These are phyloP conservation scores for Clarias laeviceps DNA, from an alignment of 2,797 vertebrate genomes.

Conservation along the genomic window DNA sequence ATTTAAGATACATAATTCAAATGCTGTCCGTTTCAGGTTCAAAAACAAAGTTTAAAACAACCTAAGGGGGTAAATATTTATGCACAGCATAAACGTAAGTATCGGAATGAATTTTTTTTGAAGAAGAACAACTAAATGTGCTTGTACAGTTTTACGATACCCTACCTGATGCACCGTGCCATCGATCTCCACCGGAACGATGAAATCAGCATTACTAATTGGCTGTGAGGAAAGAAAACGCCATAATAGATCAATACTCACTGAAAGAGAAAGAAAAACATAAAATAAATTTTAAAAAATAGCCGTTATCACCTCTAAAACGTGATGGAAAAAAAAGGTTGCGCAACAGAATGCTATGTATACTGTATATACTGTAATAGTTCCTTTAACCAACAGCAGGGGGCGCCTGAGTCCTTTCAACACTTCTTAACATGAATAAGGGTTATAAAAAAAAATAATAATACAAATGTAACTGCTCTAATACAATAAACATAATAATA, in stretches of 20 bases:
- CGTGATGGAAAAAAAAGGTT: not conserved
- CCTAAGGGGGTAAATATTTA: not conserved
- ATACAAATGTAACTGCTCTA: not conserved
- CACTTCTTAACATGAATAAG: not conserved
- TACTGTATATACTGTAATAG: not conserved
- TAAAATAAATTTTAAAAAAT: not conserved
- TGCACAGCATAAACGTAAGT: too few species aligned
- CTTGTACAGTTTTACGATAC: not conserved
- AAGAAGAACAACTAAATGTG: not conserved
- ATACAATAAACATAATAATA: not conserved
- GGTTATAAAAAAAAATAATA: not conserved
- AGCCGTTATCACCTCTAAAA: not conserved
- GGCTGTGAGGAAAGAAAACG: conserved; percentile 76
- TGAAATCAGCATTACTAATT: conserved; percentile 98
- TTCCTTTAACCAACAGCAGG: conserved; percentile 40
- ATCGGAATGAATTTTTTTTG: not conserved
- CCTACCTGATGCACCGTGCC: conserved; percentile 97
- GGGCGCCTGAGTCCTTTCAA: conserved; percentile 33
- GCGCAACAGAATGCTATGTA: not conserved
- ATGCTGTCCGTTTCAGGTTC: not conserved
- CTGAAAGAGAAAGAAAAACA: conserved; percentile 48
- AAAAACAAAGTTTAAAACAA: not conserved
- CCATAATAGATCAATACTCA: not conserved
- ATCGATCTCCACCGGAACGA: conserved; percentile 98
- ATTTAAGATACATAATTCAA: not conserved